phyloP scores from a whole-genome alignment of 2,888 invertebrate genomes.

The Acrobasis suavella region DNA sequence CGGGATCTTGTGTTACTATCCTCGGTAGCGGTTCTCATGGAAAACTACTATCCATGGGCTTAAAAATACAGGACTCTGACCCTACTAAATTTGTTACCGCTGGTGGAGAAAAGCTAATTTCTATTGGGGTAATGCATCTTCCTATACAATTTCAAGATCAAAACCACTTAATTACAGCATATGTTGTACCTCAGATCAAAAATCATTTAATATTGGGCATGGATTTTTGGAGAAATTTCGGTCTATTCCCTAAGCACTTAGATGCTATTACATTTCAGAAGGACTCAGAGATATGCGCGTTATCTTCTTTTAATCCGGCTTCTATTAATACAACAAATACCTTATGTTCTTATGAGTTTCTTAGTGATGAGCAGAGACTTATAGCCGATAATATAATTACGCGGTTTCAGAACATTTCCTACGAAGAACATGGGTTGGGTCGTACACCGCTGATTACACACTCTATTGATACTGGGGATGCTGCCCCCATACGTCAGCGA shows the following conservation, averaged over 20 bases:
- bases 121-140: constrained; percentile 27
- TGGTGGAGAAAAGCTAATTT: constrained; percentile 26
- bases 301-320: background rate
- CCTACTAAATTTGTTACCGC: constrained; percentile 25
- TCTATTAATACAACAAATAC: background rate
- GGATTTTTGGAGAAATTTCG: constrained; percentile 31
- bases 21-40: constrained; percentile 31
- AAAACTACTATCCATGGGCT: constrained; percentile 2
- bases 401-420: constrained; percentile 31
- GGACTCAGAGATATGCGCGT: background rate
- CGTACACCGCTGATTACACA: constrained; percentile 29
- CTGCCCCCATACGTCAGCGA: constrained; percentile 35
- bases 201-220: constrained; percentile 28
- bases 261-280: background rate
- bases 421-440: constrained; percentile 32
- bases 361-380: constrained; percentile 18
- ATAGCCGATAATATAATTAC: constrained; percentile 29
- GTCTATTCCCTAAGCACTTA: constrained; percentile 25
- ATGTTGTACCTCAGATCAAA: constrained; percentile 26
- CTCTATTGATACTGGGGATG: constrained; percentile 27
- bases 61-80: background rate
- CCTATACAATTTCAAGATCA: constrained; percentile 27
- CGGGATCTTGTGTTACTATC: constrained; percentile 33
- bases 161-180: constrained; percentile 23
- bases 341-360: constrained; percentile 13